phyloP scores from a whole-genome alignment of 1,140 invertebrate genomes.

The Piezodorus guildinii region DNA sequence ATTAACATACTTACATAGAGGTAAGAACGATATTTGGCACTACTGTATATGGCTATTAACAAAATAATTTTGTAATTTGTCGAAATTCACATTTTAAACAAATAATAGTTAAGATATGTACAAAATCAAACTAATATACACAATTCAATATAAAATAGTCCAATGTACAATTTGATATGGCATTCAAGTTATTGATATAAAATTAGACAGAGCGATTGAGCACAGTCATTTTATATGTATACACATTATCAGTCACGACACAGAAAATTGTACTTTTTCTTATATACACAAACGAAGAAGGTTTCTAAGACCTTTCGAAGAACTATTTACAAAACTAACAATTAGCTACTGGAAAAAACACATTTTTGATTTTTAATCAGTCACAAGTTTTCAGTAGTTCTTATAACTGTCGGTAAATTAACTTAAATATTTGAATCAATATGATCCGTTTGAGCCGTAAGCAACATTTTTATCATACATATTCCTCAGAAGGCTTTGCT shows the following conservation, averaged over 20 bases:
- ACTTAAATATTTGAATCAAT: constrained; percentile 13
- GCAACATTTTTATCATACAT: constrained; percentile 26
- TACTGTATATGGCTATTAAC: constrained; percentile 26
- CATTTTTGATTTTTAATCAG: constrained; percentile 5
- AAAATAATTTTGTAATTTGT: constrained; percentile 15
- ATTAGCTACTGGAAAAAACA: constrained; percentile 7
- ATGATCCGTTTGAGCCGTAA: constrained; percentile 5
- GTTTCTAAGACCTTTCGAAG: background rate
- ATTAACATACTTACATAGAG: constrained; percentile 17
- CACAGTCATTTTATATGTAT: constrained; percentile 17
- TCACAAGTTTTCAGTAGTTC: constrained; percentile 1
- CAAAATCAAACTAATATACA: constrained; percentile 13
- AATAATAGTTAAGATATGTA: constrained; percentile 7
- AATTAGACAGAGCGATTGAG: constrained; percentile 17
- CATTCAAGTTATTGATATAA: constrained; percentile 6
- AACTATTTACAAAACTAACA: constrained; percentile 6
- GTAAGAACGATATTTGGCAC: constrained; percentile 28
- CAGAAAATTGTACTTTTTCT: constrained; percentile 16
- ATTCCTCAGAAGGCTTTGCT: constrained; percentile 30
- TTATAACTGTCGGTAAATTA: background rate
- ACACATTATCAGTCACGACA: constrained; percentile 20
- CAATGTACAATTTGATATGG: constrained; percentile 12
- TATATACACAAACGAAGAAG: constrained; percentile 14
- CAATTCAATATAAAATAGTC: constrained; percentile 8
- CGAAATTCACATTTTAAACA: constrained; percentile 4